A percentile compares a stretch with the other conserved stretches of the same genome.
Conservation (phyloP, 2,888 invertebrate species). For the Heliconius ethilla region DNA sequence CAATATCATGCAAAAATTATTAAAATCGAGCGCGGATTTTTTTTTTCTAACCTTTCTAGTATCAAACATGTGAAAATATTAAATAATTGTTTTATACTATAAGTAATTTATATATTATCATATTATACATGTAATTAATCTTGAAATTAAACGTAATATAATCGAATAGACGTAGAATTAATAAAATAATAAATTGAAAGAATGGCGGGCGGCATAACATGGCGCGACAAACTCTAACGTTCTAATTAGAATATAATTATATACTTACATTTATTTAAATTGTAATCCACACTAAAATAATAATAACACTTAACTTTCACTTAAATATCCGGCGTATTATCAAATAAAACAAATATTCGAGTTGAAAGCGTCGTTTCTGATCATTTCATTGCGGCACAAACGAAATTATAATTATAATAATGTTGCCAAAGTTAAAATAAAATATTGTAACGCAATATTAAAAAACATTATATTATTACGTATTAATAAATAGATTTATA, state of each 20-base stretch:
- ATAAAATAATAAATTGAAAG: slow-evolving; percentile 57
- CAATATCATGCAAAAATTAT: not conserved
- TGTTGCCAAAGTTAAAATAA: slow-evolving; percentile 35
- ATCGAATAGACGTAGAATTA: slow-evolving; percentile 44
- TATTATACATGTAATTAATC: not conserved
- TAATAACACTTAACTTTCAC: slow-evolving; percentile 56
- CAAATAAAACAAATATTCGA: slow-evolving; percentile 56
- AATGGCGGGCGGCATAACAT: slow-evolving; percentile 75
- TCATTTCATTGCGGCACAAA: slow-evolving; percentile 55
- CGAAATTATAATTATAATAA: slow-evolving; percentile 45
- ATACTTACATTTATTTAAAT: slow-evolving; percentile 59
- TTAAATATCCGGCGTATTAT: slow-evolving; percentile 49
- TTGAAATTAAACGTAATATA: not conserved
- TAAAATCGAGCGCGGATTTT: slow-evolving; percentile 28
- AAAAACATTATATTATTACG: not conserved
- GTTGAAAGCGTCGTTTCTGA: slow-evolving; percentile 60
- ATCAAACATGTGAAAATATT: not conserved
- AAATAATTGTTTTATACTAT: not conserved
- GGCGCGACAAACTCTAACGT: slow-evolving; percentile 52
- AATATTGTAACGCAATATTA: not conserved
- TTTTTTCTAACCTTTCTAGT: slow-evolving; percentile 28
- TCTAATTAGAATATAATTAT: slow-evolving; percentile 43
- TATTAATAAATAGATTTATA: not conserved
- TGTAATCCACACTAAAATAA: slow-evolving; percentile 54
- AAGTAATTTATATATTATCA: not conserved